These are phyloP conservation scores for Sesia bembeciformis DNA, from an alignment of 2,888 invertebrate species.

Conservation along the genomic window DNA sequence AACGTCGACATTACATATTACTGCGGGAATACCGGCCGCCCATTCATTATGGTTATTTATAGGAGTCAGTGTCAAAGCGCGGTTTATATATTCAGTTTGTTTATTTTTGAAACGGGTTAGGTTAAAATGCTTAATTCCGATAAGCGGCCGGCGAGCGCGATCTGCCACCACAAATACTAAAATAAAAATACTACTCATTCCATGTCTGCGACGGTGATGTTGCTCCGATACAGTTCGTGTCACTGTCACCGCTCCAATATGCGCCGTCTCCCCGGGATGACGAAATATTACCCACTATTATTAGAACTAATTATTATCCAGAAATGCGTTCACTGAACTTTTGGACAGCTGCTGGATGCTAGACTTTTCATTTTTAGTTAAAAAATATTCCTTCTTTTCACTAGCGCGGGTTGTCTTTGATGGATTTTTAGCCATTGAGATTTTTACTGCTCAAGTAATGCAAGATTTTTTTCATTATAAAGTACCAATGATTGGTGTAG, in stretches of 20 bases:
- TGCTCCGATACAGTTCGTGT: slow-evolving; percentile 41
- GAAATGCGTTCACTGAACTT: slow-evolving; percentile 45
- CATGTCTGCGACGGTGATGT: slow-evolving; percentile 30
- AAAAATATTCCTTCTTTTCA: too few relatives aligned
- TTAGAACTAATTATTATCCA: slow-evolving; percentile 46
- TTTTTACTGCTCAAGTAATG: too few relatives aligned
- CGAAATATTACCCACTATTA: slow-evolving; percentile 51
- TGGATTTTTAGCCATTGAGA: too few relatives aligned
- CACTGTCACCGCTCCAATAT: slow-evolving; percentile 44
- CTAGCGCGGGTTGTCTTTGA: too few relatives aligned
- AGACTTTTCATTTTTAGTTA: too few relatives aligned
- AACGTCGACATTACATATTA: slow-evolving; percentile 63
- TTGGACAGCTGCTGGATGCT: slow-evolving; percentile 1
- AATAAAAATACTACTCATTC: too few relatives aligned
- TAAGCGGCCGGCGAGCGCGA: slow-evolving; percentile 48
- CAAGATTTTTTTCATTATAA: too few relatives aligned
- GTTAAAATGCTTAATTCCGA: slow-evolving; percentile 56
- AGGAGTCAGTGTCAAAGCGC: slow-evolving; percentile 63
- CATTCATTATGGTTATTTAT: slow-evolving; percentile 73
- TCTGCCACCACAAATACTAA: slow-evolving; percentile 36
- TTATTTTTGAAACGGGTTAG: slow-evolving; percentile 65
- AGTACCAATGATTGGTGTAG: too few relatives aligned
- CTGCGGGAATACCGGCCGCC: slow-evolving; percentile 57
- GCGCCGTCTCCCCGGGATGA: slow-evolving; percentile 37
- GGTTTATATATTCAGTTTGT: slow-evolving; percentile 66